Conservation (phyloP, 2,113 vertebrate species). For the Pterocles orientalis region DNA sequence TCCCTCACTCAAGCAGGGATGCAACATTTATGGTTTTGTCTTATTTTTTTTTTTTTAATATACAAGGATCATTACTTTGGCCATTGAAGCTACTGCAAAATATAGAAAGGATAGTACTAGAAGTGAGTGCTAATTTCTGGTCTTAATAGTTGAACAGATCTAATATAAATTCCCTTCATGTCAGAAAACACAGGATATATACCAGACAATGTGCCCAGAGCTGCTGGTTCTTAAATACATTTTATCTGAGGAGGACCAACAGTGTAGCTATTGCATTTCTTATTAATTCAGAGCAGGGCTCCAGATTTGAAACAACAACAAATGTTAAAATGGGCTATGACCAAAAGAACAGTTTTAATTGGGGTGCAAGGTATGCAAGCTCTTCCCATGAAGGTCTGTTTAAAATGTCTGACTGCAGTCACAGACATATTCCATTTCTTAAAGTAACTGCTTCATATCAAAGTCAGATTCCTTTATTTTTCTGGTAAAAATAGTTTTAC, state of each 20-base stretch:
- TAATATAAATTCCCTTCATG: neutral
- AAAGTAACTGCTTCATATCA: neutral
- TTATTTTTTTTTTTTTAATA: neutral
- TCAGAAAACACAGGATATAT: neutral
- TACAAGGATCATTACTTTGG: neutral
- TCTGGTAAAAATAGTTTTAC: neutral
- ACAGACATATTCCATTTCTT: neutral
- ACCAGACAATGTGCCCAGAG: neutral
- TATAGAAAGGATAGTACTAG: neutral
- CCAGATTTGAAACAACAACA: neutral
- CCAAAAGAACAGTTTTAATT: neutral
- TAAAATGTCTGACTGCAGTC: neutral
- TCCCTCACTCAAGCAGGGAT: neutral
- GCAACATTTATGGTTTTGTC: neutral
- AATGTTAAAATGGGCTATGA: neutral
- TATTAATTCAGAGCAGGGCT: neutral
- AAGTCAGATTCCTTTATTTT: neutral
- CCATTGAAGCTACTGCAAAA: neutral
- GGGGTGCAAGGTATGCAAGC: neutral
- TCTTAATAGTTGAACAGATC: neutral
- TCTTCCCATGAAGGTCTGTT: neutral
- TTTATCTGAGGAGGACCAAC: neutral
- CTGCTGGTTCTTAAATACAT: neutral
- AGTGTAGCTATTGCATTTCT: neutral
- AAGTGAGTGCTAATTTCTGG: neutral